Percentiles rank a stretch among this genome's conserved stretches.
Conservation (phyloP, 2,888 invertebrate species). For the Dusona sp. region DNA sequence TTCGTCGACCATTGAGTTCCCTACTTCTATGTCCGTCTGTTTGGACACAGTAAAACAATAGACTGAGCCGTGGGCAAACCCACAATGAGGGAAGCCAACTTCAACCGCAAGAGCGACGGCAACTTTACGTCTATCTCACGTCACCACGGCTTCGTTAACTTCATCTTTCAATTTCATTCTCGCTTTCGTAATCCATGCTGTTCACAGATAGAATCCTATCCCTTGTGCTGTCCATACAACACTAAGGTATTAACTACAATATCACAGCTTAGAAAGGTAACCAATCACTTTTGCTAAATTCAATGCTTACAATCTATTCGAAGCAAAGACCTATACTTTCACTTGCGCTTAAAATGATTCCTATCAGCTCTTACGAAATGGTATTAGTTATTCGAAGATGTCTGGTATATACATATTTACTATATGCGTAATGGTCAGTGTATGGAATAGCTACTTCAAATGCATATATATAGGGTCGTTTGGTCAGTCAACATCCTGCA, state of each 20-base stretch:
- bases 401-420: neutral
- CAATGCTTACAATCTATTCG: neutral
- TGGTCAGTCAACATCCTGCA: neutral
- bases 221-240: neutral
- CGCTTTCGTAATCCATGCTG: constrained; percentile 6
- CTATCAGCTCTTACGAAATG: constrained; percentile 3
- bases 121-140: constrained; percentile 60
- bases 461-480: neutral
- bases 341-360: neutral
- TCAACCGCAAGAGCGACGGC: constrained; percentile 46
- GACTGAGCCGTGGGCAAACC: constrained; percentile 51
- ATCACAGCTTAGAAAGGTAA: neutral
- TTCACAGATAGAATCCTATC: constrained; percentile 20
- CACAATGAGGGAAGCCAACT: constrained; percentile 55
- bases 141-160: constrained; percentile 44
- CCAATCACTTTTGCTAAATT: neutral
- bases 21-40: constrained; percentile 47
- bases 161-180: constrained; percentile 54
- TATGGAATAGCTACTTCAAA: neutral
- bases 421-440: neutral
- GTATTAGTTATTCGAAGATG: neutral
- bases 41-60: constrained; percentile 56
- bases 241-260: neutral
- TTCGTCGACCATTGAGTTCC: constrained; percentile 37
- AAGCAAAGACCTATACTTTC: neutral